Evolutionary conservation across 2,888 invertebrate species (phyloP).

Genomic region (Griposia aprilina): DNA sequence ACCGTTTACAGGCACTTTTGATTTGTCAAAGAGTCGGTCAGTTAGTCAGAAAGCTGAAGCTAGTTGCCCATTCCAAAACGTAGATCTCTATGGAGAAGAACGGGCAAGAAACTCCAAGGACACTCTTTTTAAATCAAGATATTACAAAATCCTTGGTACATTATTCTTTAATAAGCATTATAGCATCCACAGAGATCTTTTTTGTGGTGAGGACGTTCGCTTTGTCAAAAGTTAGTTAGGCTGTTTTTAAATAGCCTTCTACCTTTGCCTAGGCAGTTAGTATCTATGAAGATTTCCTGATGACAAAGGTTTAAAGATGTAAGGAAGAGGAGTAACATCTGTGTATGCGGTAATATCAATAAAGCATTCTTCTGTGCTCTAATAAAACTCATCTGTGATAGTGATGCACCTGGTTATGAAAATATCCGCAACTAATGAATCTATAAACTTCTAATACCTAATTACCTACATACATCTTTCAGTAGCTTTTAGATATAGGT

Average conservation of each 20-base stretch:
- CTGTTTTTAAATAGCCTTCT: too few relatives aligned
- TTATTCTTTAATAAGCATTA: too few relatives aligned
- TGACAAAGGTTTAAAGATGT: neutral
- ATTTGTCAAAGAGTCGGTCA: too few relatives aligned
- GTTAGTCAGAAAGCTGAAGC: too few relatives aligned
- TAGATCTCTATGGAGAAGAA: too few relatives aligned
- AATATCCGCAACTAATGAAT: constrained; percentile 25
- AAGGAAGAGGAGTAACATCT: constrained; percentile 10
- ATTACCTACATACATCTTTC: neutral
- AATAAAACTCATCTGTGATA: constrained; percentile 16
- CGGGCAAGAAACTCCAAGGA: too few relatives aligned
- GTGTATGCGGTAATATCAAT: constrained; percentile 27
- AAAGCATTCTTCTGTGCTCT: constrained; percentile 33
- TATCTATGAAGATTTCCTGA: neutral
- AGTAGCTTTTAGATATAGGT: neutral
- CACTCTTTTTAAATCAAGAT: too few relatives aligned
- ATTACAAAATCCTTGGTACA: too few relatives aligned
- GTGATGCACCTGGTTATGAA: constrained; percentile 11
- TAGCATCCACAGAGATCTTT: neutral
- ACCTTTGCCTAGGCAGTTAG: neutral
- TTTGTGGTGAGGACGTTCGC: neutral
- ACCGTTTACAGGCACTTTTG: too few relatives aligned
- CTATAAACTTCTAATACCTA: constrained; percentile 1
- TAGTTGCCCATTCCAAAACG: too few relatives aligned
- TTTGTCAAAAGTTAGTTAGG: neutral